Conservation (phyloP, 2,113 vertebrate species). For the Donacobius atricapilla region DNA sequence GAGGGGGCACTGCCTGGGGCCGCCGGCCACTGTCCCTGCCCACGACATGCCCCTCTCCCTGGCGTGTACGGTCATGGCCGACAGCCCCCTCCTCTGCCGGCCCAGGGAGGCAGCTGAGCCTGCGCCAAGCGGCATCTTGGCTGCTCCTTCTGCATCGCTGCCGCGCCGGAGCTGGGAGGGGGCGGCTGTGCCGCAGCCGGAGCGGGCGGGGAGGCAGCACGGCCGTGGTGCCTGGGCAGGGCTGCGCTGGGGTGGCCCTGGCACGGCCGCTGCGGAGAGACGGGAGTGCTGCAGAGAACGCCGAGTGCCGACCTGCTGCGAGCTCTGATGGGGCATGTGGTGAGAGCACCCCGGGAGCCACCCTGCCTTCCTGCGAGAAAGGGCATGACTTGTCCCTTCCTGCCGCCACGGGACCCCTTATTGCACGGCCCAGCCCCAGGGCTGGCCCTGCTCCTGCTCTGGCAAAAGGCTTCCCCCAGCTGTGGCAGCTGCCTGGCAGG, state of each 20-base stretch:
- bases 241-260: fast-evolving
- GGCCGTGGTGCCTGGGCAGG: fast-evolving
- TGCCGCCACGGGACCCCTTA: background rate
- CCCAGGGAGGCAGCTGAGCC: background rate
- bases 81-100: background rate
- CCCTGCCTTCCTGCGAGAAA: background rate
- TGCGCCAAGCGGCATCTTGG: background rate
- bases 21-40: background rate
- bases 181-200: background rate
- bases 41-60: fast-evolving
- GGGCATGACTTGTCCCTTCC: background rate
- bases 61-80: fast-evolving
- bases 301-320: background rate
- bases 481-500: background rate
- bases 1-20: fast-evolving
- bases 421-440: background rate
- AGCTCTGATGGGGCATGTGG: background rate
- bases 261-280: background rate
- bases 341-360: background rate
- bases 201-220: background rate
- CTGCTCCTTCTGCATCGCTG: background rate
- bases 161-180: background rate
- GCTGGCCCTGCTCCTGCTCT: background rate
- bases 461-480: background rate
- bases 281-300: background rate